Evolutionary conservation across 2,113 vertebrate genomes (phyloP).

Genomic region (Mesoclemmys tuberculata): DNA sequence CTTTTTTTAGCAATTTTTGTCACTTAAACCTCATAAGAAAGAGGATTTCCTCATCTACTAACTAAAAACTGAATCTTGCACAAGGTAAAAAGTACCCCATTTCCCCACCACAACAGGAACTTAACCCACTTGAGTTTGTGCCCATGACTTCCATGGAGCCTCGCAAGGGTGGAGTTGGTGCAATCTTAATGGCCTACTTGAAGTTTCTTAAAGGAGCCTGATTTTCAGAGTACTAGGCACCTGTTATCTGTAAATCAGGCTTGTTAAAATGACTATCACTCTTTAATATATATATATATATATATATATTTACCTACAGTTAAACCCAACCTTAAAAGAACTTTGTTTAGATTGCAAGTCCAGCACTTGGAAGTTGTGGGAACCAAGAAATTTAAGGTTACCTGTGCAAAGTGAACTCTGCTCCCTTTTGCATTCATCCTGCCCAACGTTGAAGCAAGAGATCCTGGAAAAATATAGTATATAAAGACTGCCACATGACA

Average conservation of each 20-base stretch:
- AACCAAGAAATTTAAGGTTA: constrained; percentile 55
- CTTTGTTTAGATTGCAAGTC: constrained; percentile 57
- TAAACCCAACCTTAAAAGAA: constrained; percentile 61
- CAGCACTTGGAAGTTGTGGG: constrained; percentile 65
- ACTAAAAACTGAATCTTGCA: neutral
- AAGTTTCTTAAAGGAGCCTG: neutral
- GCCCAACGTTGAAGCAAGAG: neutral
- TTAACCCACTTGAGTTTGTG: neutral
- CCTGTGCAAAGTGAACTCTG: neutral
- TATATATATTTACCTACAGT: neutral
- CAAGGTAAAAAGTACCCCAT: neutral
- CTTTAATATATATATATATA: constrained; percentile 44
- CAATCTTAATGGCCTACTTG: neutral
- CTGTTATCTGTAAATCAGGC: constrained; percentile 9
- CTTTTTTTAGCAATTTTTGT: neutral
- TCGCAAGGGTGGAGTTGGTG: neutral
- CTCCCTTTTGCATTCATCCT: neutral
- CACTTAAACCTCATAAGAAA: neutral
- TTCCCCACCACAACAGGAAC: neutral
- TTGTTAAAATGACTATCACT: constrained; percentile 50
- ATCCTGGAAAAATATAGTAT: neutral
- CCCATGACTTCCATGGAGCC: neutral
- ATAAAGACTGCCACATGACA: too few species aligned
- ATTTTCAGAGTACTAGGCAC: constrained; percentile 26
- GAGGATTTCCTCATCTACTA: neutral